Evolutionary conservation across 2,113 vertebrate species (phyloP), one percentile per base, ranked within the genome.

Genomic region (Turdus rufiventris): DNA sequence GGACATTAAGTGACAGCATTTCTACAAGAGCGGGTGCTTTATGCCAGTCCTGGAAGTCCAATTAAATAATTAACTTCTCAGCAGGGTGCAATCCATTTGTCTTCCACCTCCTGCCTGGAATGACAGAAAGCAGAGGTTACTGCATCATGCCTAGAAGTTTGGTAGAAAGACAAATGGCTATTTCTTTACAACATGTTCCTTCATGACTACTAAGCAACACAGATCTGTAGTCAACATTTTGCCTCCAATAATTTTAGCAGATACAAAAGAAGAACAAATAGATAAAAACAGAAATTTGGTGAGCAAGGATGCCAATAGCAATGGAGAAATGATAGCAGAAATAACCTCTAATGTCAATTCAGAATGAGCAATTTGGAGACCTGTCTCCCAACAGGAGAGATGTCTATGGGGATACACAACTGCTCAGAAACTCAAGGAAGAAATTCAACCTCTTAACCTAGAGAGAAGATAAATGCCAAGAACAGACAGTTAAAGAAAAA

Each of bases 11-110:
- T 15, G 40, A 77, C 24, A 2, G 40, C 21, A 73, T 42, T 85
- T 85, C 47, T 31, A 60, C 12, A 51, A 36, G 31, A 66, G 15
- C 0, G 0, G 7, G 6, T 10, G 5, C 19, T 75, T 71, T 26
- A 89, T 75, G 34, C 36, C 58, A 24, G 20, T 60, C 45, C 42
- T 53, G 16, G 8, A 78, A 62, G 56, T 25, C 23, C 1, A 54
- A 12, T 21, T 24, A 67, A 74, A 85, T 74, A 63, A 51, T 29
- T 51, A 60, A 10, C 24, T 68, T 68, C 50, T 74, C 34, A 26
- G 4, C 25, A 88, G 56, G 11, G 8, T 54, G n/a, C 23, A 62
- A 29, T 40, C 25, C 47, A 43, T 48, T 53, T 57, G 25, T 53
- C 71, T 67, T 76, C 50, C 53, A 36, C 45, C 24, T 81, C 40